phyloP scores from a whole-genome alignment of 2,113 vertebrate genomes.

The Neotoma lepida region DNA sequence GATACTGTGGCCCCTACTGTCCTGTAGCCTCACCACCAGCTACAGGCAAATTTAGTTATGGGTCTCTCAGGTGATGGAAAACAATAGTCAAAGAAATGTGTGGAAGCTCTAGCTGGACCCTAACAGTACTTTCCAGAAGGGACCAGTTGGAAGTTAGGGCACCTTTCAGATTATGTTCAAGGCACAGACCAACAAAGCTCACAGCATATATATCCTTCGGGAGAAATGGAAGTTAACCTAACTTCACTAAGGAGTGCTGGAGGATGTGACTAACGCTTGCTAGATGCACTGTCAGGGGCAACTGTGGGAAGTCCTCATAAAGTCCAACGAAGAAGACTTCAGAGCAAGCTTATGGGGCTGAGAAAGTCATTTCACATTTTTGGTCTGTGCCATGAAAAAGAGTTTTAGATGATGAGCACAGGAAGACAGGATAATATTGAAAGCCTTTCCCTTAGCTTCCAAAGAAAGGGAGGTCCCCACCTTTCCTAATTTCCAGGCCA shows the following conservation, averaged over 20 bases:
- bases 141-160: background rate
- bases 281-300: background rate
- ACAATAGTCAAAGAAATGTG: background rate
- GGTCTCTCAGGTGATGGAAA: background rate
- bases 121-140: background rate
- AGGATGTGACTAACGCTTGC: background rate
- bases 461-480: background rate
- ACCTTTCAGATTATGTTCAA: background rate
- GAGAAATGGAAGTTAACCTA: background rate
- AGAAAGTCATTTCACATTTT: background rate
- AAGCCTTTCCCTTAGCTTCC: background rate
- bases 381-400: background rate
- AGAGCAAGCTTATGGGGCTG: background rate
- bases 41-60: background rate
- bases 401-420: background rate
- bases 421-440: background rate
- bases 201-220: background rate
- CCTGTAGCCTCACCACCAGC: background rate
- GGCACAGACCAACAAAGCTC: background rate
- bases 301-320: background rate
- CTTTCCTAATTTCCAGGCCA: background rate
- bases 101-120: background rate
- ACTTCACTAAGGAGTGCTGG: background rate
- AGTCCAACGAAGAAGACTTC: background rate
- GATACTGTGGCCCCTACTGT: background rate